Conservation (phyloP, 2,113 vertebrate species). For the Danionella cerebrum region DNA sequence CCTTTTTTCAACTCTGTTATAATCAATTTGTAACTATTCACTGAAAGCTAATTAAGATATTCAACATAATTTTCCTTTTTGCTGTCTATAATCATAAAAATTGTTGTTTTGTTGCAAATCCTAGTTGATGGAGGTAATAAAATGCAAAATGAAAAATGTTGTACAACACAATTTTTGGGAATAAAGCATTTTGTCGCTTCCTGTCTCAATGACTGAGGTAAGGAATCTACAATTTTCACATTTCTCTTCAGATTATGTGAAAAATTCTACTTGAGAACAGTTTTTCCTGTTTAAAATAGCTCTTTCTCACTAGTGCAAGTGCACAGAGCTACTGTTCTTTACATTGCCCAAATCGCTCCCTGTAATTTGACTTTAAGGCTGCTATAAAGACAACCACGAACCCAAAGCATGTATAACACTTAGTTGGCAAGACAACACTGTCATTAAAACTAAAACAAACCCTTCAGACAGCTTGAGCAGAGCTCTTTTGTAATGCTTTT, state of each 20-base stretch:
- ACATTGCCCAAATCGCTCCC: constrained; percentile 27
- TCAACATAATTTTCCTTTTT: too few species aligned
- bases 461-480: constrained; percentile 19
- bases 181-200: neutral
- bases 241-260: neutral
- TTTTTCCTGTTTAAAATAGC: neutral
- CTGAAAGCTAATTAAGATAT: too few species aligned
- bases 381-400: constrained; percentile 47
- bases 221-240: neutral
- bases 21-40: too few species aligned
- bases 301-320: constrained; percentile 20
- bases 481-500: constrained; percentile 23
- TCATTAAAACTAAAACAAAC: constrained; percentile 45
- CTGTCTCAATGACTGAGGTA: neutral
- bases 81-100: too few species aligned
- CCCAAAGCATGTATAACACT: constrained; percentile 39
- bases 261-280: neutral
- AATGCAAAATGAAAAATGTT: too few species aligned
- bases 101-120: too few species aligned
- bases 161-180: too few species aligned
- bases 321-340: constrained; percentile 30
- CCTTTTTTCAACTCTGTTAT: too few species aligned
- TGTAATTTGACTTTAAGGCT: constrained; percentile 44
- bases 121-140: too few species aligned
- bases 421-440: constrained; percentile 36